Evolutionary conservation across 2,113 vertebrate genomes (phyloP).

Genomic region (Clarias macrocephalus): DNA sequence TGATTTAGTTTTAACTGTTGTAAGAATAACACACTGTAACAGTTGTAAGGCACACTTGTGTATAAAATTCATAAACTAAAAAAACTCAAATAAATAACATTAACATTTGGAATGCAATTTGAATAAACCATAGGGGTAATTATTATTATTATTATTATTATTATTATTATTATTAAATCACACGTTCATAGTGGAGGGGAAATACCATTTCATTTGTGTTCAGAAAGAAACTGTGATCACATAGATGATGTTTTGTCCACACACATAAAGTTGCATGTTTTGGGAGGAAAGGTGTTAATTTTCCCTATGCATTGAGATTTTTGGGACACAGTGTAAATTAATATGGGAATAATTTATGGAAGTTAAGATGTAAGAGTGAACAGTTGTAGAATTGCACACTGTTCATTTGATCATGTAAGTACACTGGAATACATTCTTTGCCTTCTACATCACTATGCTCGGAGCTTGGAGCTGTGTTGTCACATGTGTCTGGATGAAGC

Average conservation of each 20-base stretch:
- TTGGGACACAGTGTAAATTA: no score
- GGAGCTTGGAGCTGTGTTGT: not conserved
- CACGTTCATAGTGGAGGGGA: no score
- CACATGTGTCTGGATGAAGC: not conserved
- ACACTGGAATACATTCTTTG: not conserved
- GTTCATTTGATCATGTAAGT: not conserved
- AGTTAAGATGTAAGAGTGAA: not conserved
- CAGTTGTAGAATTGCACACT: not conserved
- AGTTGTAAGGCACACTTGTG: not conserved
- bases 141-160: no score
- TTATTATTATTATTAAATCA: no score
- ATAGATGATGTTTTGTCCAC: not conserved
- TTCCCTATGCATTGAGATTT: no score
- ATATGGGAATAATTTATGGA: not conserved
- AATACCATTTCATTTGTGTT: no score
- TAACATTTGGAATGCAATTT: not conserved
- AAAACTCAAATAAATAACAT: not conserved
- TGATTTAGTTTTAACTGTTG: not conserved
- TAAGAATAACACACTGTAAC: no score
- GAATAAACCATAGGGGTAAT: no score
- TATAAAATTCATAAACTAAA: not conserved
- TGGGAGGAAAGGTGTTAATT: no score
- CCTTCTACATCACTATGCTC: not conserved
- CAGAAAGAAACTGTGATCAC: not conserved
- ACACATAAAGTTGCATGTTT: not conserved